phyloP scores from a whole-genome alignment of 64 coral and sea anemone genomes.

The Montipora sp. region DNA sequence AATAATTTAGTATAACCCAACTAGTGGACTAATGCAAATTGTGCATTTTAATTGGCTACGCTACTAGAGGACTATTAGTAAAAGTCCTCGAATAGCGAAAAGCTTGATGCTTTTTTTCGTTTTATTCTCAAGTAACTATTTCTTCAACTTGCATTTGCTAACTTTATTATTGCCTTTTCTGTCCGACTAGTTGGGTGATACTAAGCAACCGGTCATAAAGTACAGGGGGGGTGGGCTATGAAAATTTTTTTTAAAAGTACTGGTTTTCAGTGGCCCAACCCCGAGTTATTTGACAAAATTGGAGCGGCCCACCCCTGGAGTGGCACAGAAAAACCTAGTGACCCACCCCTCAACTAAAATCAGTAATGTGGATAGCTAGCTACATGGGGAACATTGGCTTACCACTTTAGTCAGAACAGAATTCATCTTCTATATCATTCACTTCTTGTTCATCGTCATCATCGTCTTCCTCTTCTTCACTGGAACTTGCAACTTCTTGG shows the following conservation, averaged over 20 bases:
- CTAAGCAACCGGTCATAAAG: conserved; percentile 7
- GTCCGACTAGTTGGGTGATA: no score
- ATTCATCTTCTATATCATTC: conserved; percentile 53
- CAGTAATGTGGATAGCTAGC: not conserved
- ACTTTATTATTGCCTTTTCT: no score
- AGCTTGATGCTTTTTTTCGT: no score
- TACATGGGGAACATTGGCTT: conserved; percentile 21
- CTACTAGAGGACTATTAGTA: no score
- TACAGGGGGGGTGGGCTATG: not conserved
- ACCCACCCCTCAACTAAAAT: not conserved
- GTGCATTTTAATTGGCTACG: no score
- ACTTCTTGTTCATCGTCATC: not conserved
- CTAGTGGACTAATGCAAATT: no score
- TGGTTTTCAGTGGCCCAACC: conserved; percentile 6
- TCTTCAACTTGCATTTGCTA: no score
- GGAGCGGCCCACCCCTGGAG: conserved; percentile 8
- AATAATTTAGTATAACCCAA: no score
- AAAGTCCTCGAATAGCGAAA: no score
- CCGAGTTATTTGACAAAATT: not conserved
- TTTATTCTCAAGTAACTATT: no score
- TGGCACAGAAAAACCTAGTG: conserved; percentile 20
- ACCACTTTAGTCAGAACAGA: conserved; percentile 65
- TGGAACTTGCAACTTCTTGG: conserved; percentile 52
- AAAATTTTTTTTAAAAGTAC: not conserved
- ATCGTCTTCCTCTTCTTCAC: conserved; percentile 22